Base-by-base conservation (phyloP, 2,113 vertebrate genomes). In the Plecturocebus donacophilus region DNA sequence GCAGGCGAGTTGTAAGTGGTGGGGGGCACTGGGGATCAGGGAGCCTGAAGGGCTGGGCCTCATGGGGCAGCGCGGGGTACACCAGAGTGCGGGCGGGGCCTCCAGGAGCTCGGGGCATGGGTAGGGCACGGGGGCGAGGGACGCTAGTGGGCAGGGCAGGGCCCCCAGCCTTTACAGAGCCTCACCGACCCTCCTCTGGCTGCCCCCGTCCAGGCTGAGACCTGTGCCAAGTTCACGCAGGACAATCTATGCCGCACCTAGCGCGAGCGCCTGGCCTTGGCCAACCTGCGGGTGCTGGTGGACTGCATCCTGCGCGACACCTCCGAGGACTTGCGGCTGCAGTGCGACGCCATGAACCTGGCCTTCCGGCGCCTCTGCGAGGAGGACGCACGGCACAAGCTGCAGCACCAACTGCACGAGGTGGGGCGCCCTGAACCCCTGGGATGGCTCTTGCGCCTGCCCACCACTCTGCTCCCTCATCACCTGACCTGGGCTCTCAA, bases 221-320 rank as follows among this genome's bases (percentile, higher is more conserved):
- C 98, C 0, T 99, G 99, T 83, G 98, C 98, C 73, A 98, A 98
- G 96, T 99, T 99, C 96, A 99, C 98, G 3, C 99, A 98, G 7
- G 99, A 99, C 95, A 99, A 99, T 98, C 98, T 99, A 87, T 95
- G 86, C 2, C 98, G 96, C 20, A 99, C 99, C 0, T 93, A 99
- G 52, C 98, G 97, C 64, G 99, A 99, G 83, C 98, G 98, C 6
- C 19, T 98, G 96, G 98, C 99, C 6, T 99, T 99, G 0, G 68
- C 82, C 77, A 99, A 98, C 77, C 99, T 99, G 47, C 98, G 99
- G 0, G 77, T 93, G 19, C 97, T 99, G 80, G 98, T 99, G 38
- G 98, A 99, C 97, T 98, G 25, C 30, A 96, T 99, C 79, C 98
- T 99, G 54, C 98, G 94, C 27, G 99, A 99, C n/a, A 98, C 98